Percentiles rank a stretch among this genome's conserved stretches.
phyloP scores from a whole-genome alignment of 1,140 invertebrate species.

The Meteorus sp. region DNA sequence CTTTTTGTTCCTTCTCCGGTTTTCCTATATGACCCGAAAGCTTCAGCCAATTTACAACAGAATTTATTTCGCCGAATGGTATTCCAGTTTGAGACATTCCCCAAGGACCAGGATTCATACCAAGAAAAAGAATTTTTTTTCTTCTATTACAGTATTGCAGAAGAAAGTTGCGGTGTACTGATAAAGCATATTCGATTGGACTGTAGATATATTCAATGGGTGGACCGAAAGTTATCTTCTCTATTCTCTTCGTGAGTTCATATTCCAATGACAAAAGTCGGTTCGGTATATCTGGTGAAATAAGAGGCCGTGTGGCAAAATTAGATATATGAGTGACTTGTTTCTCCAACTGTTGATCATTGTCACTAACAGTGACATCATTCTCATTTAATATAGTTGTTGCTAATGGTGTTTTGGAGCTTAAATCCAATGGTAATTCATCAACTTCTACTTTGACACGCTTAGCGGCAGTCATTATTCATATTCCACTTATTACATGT shows the following conservation, averaged over 20 bases:
- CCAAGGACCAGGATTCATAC: constrained; percentile 93
- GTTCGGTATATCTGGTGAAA: constrained; percentile 34
- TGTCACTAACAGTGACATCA: background rate
- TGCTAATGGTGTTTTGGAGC: constrained; percentile 1
- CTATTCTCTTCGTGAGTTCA: constrained; percentile 24
- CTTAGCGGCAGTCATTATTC: constrained; percentile 4
- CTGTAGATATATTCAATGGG: constrained; percentile 76
- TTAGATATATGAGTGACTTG: background rate
- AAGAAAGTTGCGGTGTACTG: constrained; percentile 73
- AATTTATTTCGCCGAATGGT: constrained; percentile 85
- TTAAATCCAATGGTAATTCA: constrained; percentile 17
- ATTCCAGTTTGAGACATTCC: constrained; percentile 94
- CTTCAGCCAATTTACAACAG: constrained; percentile 77
- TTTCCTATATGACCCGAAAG: constrained; percentile 72
- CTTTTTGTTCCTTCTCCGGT: constrained; percentile 71
- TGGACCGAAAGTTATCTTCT: constrained; percentile 50
- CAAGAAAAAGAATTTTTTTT: constrained; percentile 81
- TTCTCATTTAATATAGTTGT: background rate
- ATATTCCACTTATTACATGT: too few relatives aligned
- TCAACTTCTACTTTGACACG: constrained; percentile 5
- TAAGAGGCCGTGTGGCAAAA: background rate
- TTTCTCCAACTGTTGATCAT: background rate
- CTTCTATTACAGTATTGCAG: constrained; percentile 65
- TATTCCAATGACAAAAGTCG: constrained; percentile 49
- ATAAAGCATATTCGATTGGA: constrained; percentile 80